These are phyloP conservation scores for Vulpes ferrilata DNA, from an alignment of 2,113 vertebrate species.

Conservation along the genomic window DNA sequence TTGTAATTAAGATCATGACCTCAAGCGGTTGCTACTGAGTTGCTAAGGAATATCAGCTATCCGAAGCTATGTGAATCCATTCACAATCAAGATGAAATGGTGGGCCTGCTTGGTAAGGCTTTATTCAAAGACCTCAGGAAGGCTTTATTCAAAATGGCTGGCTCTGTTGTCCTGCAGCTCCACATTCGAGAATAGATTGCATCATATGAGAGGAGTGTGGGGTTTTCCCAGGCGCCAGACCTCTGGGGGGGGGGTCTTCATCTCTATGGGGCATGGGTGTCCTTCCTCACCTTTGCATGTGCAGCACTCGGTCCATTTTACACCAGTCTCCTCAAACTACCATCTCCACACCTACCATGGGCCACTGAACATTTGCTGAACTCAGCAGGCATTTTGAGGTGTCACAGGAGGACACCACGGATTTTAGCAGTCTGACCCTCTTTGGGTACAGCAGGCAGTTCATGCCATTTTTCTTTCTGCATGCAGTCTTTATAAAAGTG, in stretches of 20 bases:
- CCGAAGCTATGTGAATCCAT: constrained; percentile 43
- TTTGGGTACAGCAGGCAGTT: background rate
- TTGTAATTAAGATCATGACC: constrained; percentile 61
- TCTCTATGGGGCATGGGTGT: background rate
- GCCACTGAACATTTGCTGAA: background rate
- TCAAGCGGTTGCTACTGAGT: constrained; percentile 54
- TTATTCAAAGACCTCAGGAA: constrained; percentile 8
- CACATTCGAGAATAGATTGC: background rate
- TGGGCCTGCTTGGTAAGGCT: background rate
- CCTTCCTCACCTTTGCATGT: background rate
- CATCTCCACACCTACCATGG: background rate
- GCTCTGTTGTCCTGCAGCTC: background rate
- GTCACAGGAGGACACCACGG: background rate
- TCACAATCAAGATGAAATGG: constrained; percentile 22
- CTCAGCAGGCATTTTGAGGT: background rate
- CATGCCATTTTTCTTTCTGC: background rate
- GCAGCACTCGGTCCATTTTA: background rate
- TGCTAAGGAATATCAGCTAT: constrained; percentile 43
- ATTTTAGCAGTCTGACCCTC: background rate
- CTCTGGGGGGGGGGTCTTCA: background rate
- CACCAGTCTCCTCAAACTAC: background rate
- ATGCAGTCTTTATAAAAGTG: background rate
- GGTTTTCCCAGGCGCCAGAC: background rate
- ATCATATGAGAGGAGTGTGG: background rate
- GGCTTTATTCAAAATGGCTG: constrained; percentile 52